These are phyloP conservation scores for Holacanthella duospinosa DNA, from an alignment of 2,888 invertebrate species.

Conservation along the genomic window DNA sequence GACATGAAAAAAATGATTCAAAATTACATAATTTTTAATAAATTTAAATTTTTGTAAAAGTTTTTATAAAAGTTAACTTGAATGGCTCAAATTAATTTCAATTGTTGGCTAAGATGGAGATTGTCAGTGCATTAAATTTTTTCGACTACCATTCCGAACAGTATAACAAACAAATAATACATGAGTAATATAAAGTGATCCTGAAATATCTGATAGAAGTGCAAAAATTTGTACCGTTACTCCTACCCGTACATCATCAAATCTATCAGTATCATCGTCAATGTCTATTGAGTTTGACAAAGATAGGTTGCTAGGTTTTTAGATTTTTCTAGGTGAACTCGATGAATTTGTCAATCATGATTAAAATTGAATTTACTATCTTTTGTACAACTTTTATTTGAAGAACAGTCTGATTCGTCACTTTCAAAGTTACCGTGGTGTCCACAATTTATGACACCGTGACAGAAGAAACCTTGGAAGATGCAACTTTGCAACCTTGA, in stretches of 20 bases:
- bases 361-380: background rate
- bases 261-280: background rate
- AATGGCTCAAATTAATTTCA: slow-evolving; percentile 1
- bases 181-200: background rate
- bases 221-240: slow-evolving; percentile 7
- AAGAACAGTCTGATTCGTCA: slow-evolving; percentile 27
- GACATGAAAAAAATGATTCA: no score
- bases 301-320: background rate
- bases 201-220: slow-evolving; percentile 1
- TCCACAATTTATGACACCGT: slow-evolving; percentile 32
- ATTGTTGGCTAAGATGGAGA: background rate
- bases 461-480: slow-evolving; percentile 28
- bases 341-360: background rate
- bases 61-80: background rate
- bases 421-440: slow-evolving; percentile 26
- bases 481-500: slow-evolving; percentile 18
- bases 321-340: background rate
- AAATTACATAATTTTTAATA: no score
- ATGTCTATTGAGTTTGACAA: background rate
- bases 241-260: background rate
- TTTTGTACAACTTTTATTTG: slow-evolving; percentile 7
- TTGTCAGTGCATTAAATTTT: background rate
- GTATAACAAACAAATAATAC: slow-evolving; percentile 7
- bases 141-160: slow-evolving; percentile 1
- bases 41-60: no score